These are phyloP conservation scores for Xanthostigma xanthostigma DNA, from an alignment of 2,888 invertebrate genomes.

Conservation along the genomic window DNA sequence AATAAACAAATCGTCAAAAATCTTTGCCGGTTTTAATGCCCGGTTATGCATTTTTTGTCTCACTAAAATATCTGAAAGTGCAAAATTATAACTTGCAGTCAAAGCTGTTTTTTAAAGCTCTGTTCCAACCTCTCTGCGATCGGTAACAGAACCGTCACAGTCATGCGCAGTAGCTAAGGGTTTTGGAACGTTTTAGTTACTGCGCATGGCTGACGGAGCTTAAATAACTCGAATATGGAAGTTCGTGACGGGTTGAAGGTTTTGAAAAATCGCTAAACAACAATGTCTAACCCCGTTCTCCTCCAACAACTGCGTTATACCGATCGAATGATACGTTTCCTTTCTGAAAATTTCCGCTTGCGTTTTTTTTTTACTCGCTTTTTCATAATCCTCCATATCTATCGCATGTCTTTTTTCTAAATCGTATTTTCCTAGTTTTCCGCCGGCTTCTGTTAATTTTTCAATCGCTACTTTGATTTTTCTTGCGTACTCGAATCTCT, in stretches of 20 bases:
- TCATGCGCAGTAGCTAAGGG: too few relatives aligned
- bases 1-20: conserved; percentile 13
- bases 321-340: conserved; percentile 57
- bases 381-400: conserved; percentile 82
- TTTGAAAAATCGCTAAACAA: neutral
- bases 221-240: neutral
- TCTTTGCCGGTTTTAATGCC: too few relatives aligned
- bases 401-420: conserved; percentile 86
- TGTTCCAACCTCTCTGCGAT: too few relatives aligned
- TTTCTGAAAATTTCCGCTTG: conserved; percentile 75
- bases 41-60: too few relatives aligned
- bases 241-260: too few relatives aligned
- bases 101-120: neutral
- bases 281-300: conserved; percentile 45
- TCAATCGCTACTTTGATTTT: conserved; percentile 76
- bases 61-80: too few relatives aligned
- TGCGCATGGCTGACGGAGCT: too few relatives aligned
- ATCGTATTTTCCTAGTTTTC: conserved; percentile 78
- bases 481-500: conserved; percentile 86
- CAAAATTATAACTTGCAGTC: neutral
- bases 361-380: conserved; percentile 74
- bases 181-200: too few relatives aligned
- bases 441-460: conserved; percentile 71
- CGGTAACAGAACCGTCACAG: too few relatives aligned
- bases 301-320: conserved; percentile 66